Base-by-base conservation (phyloP, 1,140 invertebrate species). In the Chionoecetes opilio region DNA sequence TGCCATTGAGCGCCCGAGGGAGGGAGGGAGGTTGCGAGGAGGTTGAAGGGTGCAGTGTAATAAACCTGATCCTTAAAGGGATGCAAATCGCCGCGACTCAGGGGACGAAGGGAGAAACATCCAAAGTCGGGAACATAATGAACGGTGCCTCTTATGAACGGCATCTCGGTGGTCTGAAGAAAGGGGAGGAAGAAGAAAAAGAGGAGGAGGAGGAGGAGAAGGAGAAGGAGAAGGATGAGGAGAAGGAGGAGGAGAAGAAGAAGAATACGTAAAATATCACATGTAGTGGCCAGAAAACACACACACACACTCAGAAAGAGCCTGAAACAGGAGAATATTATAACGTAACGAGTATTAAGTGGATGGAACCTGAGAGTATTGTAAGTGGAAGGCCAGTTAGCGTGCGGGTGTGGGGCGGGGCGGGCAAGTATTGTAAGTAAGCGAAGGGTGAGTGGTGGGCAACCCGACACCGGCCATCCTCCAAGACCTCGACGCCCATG, bases 351-450 rank as follows among this genome's bases (percentile, higher is more conserved):
- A 37, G 32, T 32, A 53, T 37, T 41, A 91, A 32, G 88, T 41
- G 38, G 41, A 21, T 41, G 88, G 46, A 32, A 41, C 8, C 31
- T 38, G 37, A 26, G 88, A 91, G 38, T 41, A 82, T 53, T 37
- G 88, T 90, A 53, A 41, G 88, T 90, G 88, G 35, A 31, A 14
- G 32, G 84, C n/a, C 84, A 34, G 35, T 86, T 17, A 86, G 32
- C n/a, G 26, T 5, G 5, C 26, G 82, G 26, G 31, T 5, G 82
- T 26, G 31, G 82, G 84, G 84, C 3, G 84, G 35, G 32, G 35
- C 84, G 84, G 84, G 84, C 21, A 34, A 38, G 32, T 86, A 86
- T 86, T 34, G 84, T 86, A 38, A 90, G 88, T 90, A 53, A 32
- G 38, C 88, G 38, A n/a, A 9, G 38, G n/a, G 5, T 63, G 53